A percentile compares a stretch with the other conserved stretches of the same genome.
Evolutionary conservation across 1,140 invertebrate genomes (phyloP).

Genomic region (Bacillus rossius): DNA sequence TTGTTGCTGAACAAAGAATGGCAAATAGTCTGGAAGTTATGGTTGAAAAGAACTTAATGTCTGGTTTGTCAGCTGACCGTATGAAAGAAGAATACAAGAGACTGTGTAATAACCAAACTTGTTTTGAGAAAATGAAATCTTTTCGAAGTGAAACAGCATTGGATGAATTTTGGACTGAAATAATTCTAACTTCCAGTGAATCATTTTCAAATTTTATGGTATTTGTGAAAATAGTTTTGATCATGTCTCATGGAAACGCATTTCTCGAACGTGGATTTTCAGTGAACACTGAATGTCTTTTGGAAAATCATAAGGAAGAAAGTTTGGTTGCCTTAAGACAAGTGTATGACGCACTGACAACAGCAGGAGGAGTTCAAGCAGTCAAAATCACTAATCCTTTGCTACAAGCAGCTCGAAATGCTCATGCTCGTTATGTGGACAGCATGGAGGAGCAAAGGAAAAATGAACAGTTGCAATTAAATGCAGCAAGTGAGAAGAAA

Average conservation of each 20-base stretch:
- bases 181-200: background rate
- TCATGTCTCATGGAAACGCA: slow-evolving; percentile 21
- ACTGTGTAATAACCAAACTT: slow-evolving; percentile 3
- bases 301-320: slow-evolving; percentile 18
- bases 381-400: slow-evolving; percentile 13
- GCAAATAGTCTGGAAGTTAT: slow-evolving; percentile 13
- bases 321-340: slow-evolving; percentile 16
- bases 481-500: no score
- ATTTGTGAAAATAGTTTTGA: slow-evolving; percentile 16
- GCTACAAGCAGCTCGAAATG: slow-evolving; percentile 13
- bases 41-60: slow-evolving; percentile 9
- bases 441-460: slow-evolving; percentile 3
- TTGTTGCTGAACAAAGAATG: background rate
- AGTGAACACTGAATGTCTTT: slow-evolving; percentile 18
- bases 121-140: slow-evolving; percentile 7
- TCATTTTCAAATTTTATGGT: slow-evolving; percentile 1
- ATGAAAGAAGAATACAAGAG: slow-evolving; percentile 10
- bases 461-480: background rate
- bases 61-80: slow-evolving; percentile 17
- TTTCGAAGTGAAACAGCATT: slow-evolving; percentile 14
- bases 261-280: slow-evolving; percentile 21
- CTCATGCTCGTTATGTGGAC: slow-evolving; percentile 13
- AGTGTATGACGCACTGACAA: slow-evolving; percentile 17
- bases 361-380: slow-evolving; percentile 11
- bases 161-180: slow-evolving; percentile 15